These are phyloP conservation scores for Diarsia brunnea DNA, from an alignment of 2,888 invertebrate species.

Conservation along the genomic window DNA sequence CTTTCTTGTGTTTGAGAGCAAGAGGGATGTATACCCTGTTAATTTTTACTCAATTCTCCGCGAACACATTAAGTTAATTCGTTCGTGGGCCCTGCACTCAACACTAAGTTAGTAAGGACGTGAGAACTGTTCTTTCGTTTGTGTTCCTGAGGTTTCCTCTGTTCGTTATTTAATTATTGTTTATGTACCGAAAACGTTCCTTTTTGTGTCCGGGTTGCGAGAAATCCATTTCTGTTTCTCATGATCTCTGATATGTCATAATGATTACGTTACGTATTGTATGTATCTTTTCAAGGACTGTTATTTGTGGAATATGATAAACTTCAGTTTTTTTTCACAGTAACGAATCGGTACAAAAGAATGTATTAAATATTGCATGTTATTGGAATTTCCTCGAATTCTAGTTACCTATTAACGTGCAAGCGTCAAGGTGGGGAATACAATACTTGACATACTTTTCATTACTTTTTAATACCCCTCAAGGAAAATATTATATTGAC, in stretches of 20 bases:
- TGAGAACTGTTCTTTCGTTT: slow-evolving; percentile 66
- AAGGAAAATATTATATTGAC: slow-evolving; percentile 23
- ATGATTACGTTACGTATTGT: neutral
- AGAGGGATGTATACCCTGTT: slow-evolving; percentile 61
- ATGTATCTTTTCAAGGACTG: neutral
- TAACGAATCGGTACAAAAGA: neutral
- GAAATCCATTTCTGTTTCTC: slow-evolving; percentile 9
- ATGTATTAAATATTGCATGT: neutral
- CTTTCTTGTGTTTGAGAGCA: slow-evolving; percentile 46
- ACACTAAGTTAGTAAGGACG: slow-evolving; percentile 68
- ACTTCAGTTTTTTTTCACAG: neutral
- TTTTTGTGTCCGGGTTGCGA: neutral
- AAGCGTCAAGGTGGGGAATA: slow-evolving; percentile 8
- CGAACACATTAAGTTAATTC: slow-evolving; percentile 81
- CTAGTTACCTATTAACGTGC: slow-evolving; percentile 1
- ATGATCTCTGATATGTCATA: neutral
- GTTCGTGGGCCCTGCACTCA: slow-evolving; percentile 75
- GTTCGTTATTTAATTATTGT: slow-evolving; percentile 73
- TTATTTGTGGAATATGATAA: slow-evolving; percentile 3
- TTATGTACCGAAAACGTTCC: slow-evolving; percentile 49
- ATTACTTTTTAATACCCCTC: slow-evolving; percentile 31
- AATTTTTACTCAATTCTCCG: slow-evolving; percentile 78
- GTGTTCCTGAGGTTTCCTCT: slow-evolving; percentile 65
- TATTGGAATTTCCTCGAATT: slow-evolving; percentile 15
- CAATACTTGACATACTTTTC: slow-evolving; percentile 31